A percentile compares a stretch with the other conserved stretches of the same genome.
Conservation (phyloP, 2,113 vertebrate species). For the Arenaria interpres region DNA sequence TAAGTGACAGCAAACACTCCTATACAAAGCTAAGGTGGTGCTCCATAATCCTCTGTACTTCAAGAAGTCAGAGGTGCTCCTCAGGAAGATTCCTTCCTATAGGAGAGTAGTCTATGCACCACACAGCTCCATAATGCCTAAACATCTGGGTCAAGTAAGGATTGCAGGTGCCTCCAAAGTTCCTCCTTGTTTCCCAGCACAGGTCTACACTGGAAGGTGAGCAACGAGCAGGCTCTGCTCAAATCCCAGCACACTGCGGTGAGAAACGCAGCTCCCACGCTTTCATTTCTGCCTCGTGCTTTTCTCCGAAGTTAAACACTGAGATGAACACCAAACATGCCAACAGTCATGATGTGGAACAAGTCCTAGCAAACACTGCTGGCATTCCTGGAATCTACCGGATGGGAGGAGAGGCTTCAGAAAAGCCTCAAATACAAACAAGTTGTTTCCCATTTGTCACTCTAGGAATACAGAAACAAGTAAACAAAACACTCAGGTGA, state of each 20-base stretch:
- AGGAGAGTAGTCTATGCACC: background rate
- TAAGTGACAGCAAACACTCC: background rate
- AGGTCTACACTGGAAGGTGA: background rate
- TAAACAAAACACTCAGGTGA: slow-evolving; percentile 46
- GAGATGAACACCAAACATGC: background rate
- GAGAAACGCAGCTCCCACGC: background rate
- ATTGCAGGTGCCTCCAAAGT: background rate
- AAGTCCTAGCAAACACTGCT: slow-evolving; percentile 42
- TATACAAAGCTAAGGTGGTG: background rate
- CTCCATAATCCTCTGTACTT: background rate
- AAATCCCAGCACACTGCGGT: background rate
- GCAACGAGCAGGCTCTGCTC: background rate
- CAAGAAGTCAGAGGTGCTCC: background rate
- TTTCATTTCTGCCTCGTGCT: background rate
- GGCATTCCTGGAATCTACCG: slow-evolving; percentile 3
- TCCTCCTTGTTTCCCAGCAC: background rate
- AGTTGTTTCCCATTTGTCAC: slow-evolving; percentile 25
- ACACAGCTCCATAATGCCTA: background rate
- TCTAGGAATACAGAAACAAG: slow-evolving; percentile 45
- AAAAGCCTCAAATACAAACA: slow-evolving; percentile 37
- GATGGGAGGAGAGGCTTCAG: background rate
- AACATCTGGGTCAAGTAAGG: background rate
- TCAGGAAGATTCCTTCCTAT: background rate
- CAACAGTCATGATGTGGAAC: background rate
- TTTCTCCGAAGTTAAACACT: background rate